Evolutionary conservation across 2,113 vertebrate species (phyloP), one percentile per base, ranked within the genome.

Genomic region (Azemiops feae): DNA sequence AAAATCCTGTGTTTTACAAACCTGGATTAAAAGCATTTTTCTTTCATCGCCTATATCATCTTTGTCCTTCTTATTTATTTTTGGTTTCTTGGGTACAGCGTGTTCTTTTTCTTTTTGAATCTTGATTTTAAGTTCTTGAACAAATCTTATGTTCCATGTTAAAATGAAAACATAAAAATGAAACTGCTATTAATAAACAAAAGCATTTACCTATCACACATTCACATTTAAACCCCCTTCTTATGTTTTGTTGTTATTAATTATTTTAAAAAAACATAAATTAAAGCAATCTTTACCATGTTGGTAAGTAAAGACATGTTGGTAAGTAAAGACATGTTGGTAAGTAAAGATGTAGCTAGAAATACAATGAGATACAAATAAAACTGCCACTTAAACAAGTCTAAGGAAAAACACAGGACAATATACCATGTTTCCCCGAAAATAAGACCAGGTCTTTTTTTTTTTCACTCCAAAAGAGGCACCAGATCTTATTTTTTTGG

Each of bases 91-190:
- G 85, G 97, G 96, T 45, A 98, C 91, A 14, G 97, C 97, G 93
- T 97, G 97, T 93, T 98, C 97, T 96, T 96, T 98, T 94, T 98
- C 98, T 96, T 98, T 98, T 95, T 98, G 98, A 95, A 98, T 96
- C 95, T 98, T 98, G 27, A 97, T 93, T 94, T 98, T 98, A 89
- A 99, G 96, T 95, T 98, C 98, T 53, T 98, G 97, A 92, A 98
- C 93, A 97, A 99, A 98, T 92, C 98, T 92, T 98, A 87, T 2
- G 81, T 88, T 94, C 39, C 57, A 47, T 4, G 2, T 18, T 0
- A 25, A 92, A 88, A 23, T 1, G 2, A 81, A 1, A 52, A 89
- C 85, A 47, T 34, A 64, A 88, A 88, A 93, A 74, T 5, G 11
- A 39, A 87, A 12, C 14, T 94, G 96, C 74, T 55, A 88, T 95